Conservation (phyloP, 2,113 vertebrate genomes). For the Papio anubis region DNA sequence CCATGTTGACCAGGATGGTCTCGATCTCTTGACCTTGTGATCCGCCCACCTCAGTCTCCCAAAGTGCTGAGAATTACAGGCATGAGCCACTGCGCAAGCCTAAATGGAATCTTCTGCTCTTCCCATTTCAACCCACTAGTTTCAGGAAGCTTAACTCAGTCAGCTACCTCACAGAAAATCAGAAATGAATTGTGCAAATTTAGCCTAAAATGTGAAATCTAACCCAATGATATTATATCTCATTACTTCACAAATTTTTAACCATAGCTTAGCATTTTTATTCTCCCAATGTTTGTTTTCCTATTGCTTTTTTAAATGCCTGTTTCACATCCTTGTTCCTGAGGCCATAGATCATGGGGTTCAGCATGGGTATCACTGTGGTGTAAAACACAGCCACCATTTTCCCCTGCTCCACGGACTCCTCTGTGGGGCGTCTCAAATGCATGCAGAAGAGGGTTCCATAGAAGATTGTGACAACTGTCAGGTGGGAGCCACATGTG, state of each 20-base stretch:
- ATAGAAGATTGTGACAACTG: conserved; percentile 33
- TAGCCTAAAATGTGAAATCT: not conserved
- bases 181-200: not conserved
- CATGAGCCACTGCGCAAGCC: too few species aligned
- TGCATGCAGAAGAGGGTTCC: conserved; percentile 39
- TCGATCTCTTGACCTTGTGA: too few species aligned
- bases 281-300: not conserved
- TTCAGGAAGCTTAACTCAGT: not conserved
- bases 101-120: not conserved
- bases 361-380: conserved; percentile 55
- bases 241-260: not conserved
- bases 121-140: not conserved
- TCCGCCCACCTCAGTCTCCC: too few species aligned
- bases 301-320: not conserved
- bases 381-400: conserved; percentile 48
- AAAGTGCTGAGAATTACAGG: too few species aligned
- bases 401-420: conserved; percentile 41
- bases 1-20: too few species aligned
- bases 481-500: conserved; percentile 33
- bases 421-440: not conserved
- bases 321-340: conserved; percentile 59
- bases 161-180: not conserved
- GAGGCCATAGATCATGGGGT: conserved; percentile 50
- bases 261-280: not conserved
- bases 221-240: not conserved